Evolutionary conservation across 2,888 invertebrate genomes (phyloP), one percentile per base, ranked within the genome.

Genomic region (Cremastinae sp.): DNA sequence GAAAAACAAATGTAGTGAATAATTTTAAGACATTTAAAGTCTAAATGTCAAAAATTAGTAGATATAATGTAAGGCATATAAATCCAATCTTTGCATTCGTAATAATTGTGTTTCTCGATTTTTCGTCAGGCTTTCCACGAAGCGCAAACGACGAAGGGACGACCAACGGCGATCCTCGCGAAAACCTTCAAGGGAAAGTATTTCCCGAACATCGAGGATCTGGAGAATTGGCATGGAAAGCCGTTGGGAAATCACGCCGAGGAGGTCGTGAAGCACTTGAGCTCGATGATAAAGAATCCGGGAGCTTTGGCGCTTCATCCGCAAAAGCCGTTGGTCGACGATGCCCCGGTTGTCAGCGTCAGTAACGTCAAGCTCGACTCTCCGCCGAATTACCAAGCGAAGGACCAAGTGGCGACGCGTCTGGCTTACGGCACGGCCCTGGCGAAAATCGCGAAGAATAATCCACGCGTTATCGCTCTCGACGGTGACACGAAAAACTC

Each of bases 401-500:
- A 94, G 0, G 95, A 96, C 78, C 85, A 90, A 81, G 93, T 98
- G 10, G 98, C 98, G 64, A 98, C 98, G 0, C 93, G 99, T 68
- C 91, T 95, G 54, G 98, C 99, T 0, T 99, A 99, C 90, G 99
- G 99, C 3, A 95, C 94, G 14, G 99, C 96, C 1, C 91, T 99
- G 74, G 96, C 95, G 79, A 99, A 99, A 91, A 72, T 90, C 45
- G 94, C 94, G 1, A 90, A 92, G 65, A 91, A 88, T 78, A 93
- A 92, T 89, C 84, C 82, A 79, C 94, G 97, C 74, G 97, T 99
- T 16, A 94, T 99, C 84, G 98, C 97, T 59, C 90, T 99, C 83
- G 99, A 99, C 89, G 99, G 97, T 20, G 99, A 99, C 90, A 98
- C 98, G 81, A 99, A 99, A 91, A 99, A 99, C 91, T 99, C 99